Evolutionary conservation across 2,888 invertebrate genomes (phyloP), one percentile per base, ranked within the genome.

Genomic region (Sphecodes monilicornis): DNA sequence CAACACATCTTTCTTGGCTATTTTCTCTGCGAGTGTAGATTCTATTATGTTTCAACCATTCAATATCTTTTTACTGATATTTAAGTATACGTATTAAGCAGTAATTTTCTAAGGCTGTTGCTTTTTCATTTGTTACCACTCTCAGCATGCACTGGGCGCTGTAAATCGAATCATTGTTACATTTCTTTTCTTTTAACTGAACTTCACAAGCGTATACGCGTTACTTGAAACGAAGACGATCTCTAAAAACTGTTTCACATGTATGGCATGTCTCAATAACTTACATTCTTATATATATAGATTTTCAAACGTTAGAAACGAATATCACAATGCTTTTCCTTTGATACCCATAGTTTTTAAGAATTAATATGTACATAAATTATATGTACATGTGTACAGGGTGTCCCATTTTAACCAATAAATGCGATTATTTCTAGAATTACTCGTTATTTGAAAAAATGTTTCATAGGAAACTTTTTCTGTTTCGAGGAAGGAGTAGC

Each of bases 1-100:
- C 36, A 41, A 36, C 54, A 66, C 82, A 71, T 76, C 70, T 50
- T 41, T 76, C 80, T 74, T 10, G 74, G 70, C 43, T 64, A 75
- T 39, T 41, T 71, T 18, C 29, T 29, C 18, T n/a, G n/a, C 32
- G 39, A 36, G 16, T 2, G 41, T 26, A 26, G 41, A n/a, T 69
- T 41, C 26, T 18, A 26, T 69, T 41, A 29, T 41, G 5, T 41
- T 29, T 22, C 26, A 41, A n/a, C 41, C 41, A 16, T 41, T 69
- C 13, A n/a, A 18, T 64, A 64, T 16, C 32, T 64, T 60, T 22
- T 64, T 32, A 32, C 64, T 32, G 6, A 10, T 64, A 64, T 26
- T 69, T 69, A 69, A 69, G 32, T 66, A 66, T 16, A 64, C 32
- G 32, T 22, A 18, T 22, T 39, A 66, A 66, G 11, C n/a, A 11